These are phyloP conservation scores for Ypsolopha scabrella DNA, from an alignment of 2,888 invertebrate species.

Conservation along the genomic window DNA sequence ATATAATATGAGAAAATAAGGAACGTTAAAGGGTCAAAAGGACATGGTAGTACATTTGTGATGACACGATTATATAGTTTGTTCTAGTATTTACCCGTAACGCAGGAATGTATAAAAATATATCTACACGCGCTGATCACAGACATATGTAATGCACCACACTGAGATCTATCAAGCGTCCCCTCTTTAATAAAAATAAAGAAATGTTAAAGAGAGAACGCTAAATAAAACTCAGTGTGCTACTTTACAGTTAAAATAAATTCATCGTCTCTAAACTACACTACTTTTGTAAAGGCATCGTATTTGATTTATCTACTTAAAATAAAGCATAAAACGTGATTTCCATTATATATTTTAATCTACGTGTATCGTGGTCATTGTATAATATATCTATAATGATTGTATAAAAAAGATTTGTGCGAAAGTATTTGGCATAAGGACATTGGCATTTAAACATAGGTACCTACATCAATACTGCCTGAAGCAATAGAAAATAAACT, in stretches of 20 bases:
- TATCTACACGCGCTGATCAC: constrained; percentile 50
- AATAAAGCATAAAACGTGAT: constrained; percentile 1
- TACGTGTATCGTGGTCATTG: background rate
- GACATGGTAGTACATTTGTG: background rate
- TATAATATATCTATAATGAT: background rate
- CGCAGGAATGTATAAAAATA: constrained; percentile 66
- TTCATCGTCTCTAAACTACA: background rate
- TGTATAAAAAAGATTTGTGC: constrained; percentile 17
- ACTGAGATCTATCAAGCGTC: background rate
- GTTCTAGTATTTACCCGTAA: constrained; percentile 41
- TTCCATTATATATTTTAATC: background rate
- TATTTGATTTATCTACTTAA: background rate
- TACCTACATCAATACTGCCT: background rate
- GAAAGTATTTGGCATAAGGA: constrained; percentile 30
- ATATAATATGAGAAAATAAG: background rate
- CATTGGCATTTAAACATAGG: constrained; percentile 22
- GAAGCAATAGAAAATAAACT: background rate
- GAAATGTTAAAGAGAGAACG: background rate
- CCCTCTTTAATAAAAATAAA: background rate
- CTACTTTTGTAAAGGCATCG: background rate
- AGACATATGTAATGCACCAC: constrained; percentile 19
- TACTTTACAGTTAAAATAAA: background rate
- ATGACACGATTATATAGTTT: background rate
- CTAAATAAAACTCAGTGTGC: background rate
- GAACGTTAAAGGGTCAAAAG: background rate